phyloP scores from a whole-genome alignment of 2,888 invertebrate genomes.

The Globia sparganii region DNA sequence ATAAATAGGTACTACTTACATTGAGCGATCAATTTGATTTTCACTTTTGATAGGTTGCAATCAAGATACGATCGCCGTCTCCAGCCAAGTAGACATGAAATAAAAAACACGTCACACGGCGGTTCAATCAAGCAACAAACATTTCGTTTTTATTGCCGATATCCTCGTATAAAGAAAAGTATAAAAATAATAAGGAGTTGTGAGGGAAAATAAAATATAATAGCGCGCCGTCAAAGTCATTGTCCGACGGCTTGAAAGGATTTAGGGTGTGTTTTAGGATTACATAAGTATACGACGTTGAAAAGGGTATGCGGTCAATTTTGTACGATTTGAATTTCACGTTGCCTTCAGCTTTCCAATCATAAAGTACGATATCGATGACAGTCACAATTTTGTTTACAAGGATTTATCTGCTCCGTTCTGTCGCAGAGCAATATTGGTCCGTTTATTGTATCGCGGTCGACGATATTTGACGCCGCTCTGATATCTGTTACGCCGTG shows the following conservation, averaged over 20 bases:
- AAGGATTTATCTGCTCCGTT: slow-evolving; percentile 81
- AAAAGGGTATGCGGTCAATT: slow-evolving; percentile 83
- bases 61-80: slow-evolving; percentile 56
- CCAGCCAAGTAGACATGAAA: slow-evolving; percentile 66
- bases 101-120: slow-evolving; percentile 77
- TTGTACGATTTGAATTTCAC: slow-evolving; percentile 82
- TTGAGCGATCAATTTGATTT: slow-evolving; percentile 36
- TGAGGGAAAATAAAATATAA: slow-evolving; percentile 86
- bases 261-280: slow-evolving; percentile 77
- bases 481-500: slow-evolving; percentile 63
- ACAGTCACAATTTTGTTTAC: slow-evolving; percentile 87
- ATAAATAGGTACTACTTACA: slow-evolving; percentile 11
- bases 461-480: slow-evolving; percentile 61
- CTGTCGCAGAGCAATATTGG: slow-evolving; percentile 66
- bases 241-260: slow-evolving; percentile 80
- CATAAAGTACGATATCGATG: slow-evolving; percentile 86
- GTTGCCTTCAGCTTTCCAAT: slow-evolving; percentile 78
- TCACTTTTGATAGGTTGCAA: slow-evolving; percentile 47
- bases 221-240: slow-evolving; percentile 79
- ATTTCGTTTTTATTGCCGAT: slow-evolving; percentile 87
- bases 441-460: slow-evolving; percentile 63
- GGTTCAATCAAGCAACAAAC: slow-evolving; percentile 87
- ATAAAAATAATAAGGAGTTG: slow-evolving; percentile 88
- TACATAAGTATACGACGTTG: slow-evolving; percentile 72
- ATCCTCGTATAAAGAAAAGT: slow-evolving; percentile 85